A percentile compares a stretch with the other conserved stretches of the same genome.
Conservation (phyloP, 2,888 invertebrate genomes). For the Caradrina clavipalpis region DNA sequence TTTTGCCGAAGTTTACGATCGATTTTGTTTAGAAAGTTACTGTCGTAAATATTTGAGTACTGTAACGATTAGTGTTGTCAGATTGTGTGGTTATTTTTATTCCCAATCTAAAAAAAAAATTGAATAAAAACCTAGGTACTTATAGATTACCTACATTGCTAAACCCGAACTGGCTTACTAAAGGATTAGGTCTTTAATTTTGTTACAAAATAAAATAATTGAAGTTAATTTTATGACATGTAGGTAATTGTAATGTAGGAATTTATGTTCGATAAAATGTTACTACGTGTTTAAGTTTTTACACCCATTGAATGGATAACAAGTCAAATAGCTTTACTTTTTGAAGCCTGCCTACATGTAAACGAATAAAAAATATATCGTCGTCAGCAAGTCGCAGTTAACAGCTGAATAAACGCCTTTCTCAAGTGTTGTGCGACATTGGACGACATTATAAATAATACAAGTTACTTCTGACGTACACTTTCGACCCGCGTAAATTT, state of each 20-base stretch:
- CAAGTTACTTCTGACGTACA: not conserved
- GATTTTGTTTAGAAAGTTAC: slow-evolving; percentile 32
- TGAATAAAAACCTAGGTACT: too few relatives aligned
- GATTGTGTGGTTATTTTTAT: slow-evolving; percentile 16
- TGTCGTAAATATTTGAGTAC: slow-evolving; percentile 4
- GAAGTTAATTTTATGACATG: not conserved
- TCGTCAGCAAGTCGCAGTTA: slow-evolving; percentile 1
- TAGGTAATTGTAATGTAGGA: too few relatives aligned
- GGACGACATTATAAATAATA: slow-evolving; percentile 8
- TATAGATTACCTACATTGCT: not conserved
- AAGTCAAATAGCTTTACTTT: too few relatives aligned
- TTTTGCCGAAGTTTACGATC: slow-evolving; percentile 2
- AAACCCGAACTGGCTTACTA: not conserved
- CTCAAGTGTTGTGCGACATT: slow-evolving; percentile 19
- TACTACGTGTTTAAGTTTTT: too few relatives aligned
- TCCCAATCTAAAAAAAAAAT: not conserved
- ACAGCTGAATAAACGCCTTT: slow-evolving; percentile 40
- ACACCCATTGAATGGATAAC: too few relatives aligned
- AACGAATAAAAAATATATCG: not conserved
- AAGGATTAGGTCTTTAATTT: not conserved
- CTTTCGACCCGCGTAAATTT: not conserved
- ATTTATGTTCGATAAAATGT: too few relatives aligned
- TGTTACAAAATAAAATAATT: not conserved
- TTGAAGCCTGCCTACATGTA: not conserved
- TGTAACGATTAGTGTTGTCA: not conserved